These are phyloP conservation scores for Nestor notabilis DNA, from an alignment of 2,113 vertebrate genomes.

Conservation along the genomic window DNA sequence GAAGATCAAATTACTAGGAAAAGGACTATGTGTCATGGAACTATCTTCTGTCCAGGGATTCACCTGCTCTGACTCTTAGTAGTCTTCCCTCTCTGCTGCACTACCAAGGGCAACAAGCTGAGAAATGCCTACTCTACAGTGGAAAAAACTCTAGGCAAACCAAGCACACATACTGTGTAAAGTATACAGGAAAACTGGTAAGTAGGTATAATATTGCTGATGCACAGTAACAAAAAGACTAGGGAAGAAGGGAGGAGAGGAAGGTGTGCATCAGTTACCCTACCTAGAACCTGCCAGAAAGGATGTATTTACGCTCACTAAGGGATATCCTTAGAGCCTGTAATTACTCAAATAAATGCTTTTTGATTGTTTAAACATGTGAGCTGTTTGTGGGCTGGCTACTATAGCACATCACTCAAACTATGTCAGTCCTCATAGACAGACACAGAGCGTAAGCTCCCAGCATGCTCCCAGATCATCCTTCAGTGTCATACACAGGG, in stretches of 20 bases:
- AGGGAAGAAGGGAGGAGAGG: neutral
- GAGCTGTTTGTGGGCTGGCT: neutral
- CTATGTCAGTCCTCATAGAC: neutral
- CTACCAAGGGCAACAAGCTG: neutral
- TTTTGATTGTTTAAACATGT: neutral
- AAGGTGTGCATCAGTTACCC: neutral
- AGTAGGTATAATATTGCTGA: neutral
- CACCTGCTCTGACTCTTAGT: neutral
- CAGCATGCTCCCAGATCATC: neutral
- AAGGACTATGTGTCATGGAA: neutral
- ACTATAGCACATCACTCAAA: neutral
- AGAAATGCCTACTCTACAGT: neutral
- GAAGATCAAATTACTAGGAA: neutral
- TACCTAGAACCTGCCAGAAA: neutral
- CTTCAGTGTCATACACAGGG: accelerated
- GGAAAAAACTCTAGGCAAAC: neutral
- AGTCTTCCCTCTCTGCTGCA: neutral
- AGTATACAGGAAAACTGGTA: neutral
- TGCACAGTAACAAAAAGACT: neutral
- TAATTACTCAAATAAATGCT: neutral
- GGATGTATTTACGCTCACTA: neutral
- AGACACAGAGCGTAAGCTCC: neutral
- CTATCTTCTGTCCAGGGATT: neutral
- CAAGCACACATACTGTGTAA: neutral
- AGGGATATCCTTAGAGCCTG: neutral